These are phyloP conservation scores for Nerophis lumbriciformis DNA, from an alignment of 2,113 vertebrate species.

Conservation along the genomic window DNA sequence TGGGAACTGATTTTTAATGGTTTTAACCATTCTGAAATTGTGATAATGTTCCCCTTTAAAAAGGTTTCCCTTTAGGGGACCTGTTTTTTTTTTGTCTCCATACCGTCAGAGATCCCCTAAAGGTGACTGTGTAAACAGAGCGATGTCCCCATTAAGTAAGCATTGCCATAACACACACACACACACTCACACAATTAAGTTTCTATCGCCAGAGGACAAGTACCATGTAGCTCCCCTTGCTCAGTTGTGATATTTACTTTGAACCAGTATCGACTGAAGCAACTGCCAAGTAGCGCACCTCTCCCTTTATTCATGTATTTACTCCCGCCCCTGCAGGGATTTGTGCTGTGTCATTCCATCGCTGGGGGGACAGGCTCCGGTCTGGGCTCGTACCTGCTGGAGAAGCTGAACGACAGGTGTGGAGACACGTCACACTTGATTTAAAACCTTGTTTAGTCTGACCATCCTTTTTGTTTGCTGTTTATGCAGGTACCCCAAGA, in stretches of 20 bases:
- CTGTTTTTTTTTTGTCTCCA: no score
- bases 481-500: slow-evolving; percentile 88
- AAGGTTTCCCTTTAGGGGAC: no score
- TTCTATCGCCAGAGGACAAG: slow-evolving; percentile 39
- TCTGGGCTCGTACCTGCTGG: slow-evolving; percentile 91
- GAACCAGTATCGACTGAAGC: slow-evolving; percentile 6
- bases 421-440: not conserved
- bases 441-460: not conserved
- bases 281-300: slow-evolving; percentile 19
- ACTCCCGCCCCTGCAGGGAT: slow-evolving; percentile 75
- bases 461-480: not conserved
- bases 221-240: slow-evolving; percentile 43
- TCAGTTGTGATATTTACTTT: not conserved
- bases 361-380: slow-evolving; percentile 96
- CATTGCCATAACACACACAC: slow-evolving; percentile 32
- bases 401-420: slow-evolving; percentile 96
- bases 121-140: no score
- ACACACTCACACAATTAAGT: slow-evolving; percentile 31
- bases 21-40: no score
- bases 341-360: slow-evolving; percentile 96
- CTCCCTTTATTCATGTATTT: not conserved
- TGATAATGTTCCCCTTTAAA: no score
- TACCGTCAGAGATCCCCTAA: no score
- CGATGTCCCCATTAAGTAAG: no score
- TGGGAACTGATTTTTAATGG: no score